Evolutionary conservation across 2,797 vertebrate genomes (phyloP).

Genomic region (Myotis pilosus): DNA sequence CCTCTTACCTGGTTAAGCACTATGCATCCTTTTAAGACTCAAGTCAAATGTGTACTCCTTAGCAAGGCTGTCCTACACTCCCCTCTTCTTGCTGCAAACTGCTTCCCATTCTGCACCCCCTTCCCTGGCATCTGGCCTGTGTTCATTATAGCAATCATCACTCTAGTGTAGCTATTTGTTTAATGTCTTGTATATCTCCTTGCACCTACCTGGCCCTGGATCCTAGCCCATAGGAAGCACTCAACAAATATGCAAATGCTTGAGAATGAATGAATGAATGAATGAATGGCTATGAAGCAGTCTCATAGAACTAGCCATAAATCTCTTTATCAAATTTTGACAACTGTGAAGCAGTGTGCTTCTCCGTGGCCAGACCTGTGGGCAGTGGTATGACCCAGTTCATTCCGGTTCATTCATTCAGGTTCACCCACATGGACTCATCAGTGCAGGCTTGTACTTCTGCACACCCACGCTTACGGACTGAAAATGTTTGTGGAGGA

Average conservation of each 20-base stretch:
- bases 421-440: accelerated
- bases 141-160: accelerated
- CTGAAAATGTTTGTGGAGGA: not conserved
- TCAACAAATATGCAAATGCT: not conserved
- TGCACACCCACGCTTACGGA: accelerated
- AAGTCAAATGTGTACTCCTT: not conserved
- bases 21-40: not conserved
- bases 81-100: not conserved
- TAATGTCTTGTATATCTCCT: not conserved
- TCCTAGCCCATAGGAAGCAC: not conserved
- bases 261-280: not conserved
- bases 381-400: not conserved
- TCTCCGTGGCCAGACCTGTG: not conserved
- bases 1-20: not conserved
- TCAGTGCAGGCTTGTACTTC: accelerated
- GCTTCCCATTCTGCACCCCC: not conserved
- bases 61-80: not conserved
- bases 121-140: not conserved
- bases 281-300: not conserved
- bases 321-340: not conserved
- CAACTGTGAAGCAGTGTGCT: not conserved
- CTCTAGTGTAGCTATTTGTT: not conserved
- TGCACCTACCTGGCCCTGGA: not conserved
- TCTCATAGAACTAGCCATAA: not conserved
- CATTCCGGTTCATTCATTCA: not conserved